Evolutionary conservation across 1,140 invertebrate genomes (phyloP).

Genomic region (Tetraneura akinire): DNA sequence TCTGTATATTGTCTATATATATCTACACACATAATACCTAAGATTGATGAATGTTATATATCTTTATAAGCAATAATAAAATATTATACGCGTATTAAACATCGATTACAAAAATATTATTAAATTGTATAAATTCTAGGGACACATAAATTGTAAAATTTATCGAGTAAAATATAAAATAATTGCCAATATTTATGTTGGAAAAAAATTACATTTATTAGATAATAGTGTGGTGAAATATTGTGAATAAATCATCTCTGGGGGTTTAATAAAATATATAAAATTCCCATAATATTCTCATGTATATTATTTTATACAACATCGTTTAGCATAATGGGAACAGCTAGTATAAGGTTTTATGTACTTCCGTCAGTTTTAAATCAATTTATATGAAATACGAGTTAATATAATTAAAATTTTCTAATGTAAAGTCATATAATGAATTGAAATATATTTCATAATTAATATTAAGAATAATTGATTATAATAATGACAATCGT

Average conservation of each 20-base stretch:
- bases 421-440: no score
- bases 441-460: no score
- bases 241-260: constrained; percentile 6
- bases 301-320: constrained; percentile 4
- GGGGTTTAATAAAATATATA: constrained; percentile 8
- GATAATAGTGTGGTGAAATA: constrained; percentile 12
- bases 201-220: constrained; percentile 7
- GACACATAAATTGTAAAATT: constrained; percentile 14
- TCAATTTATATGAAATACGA: constrained; percentile 13
- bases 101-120: no score
- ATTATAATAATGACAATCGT: no score
- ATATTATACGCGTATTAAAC: no score
- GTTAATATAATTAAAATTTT: neutral
- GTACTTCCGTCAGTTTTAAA: constrained; percentile 1
- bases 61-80: neutral
- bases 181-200: constrained; percentile 20
- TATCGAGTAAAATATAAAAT: constrained; percentile 10
- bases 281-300: no score
- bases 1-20: no score
- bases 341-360: constrained; percentile 6
- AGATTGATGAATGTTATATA: neutral
- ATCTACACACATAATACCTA: no score
- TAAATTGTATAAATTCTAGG: neutral
- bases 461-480: no score
- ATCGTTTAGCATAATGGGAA: constrained; percentile 27